Percentiles rank a stretch among this genome's conserved stretches.
phyloP scores from a whole-genome alignment of 1,140 invertebrate species.

The Lordiphosa collinella region DNA sequence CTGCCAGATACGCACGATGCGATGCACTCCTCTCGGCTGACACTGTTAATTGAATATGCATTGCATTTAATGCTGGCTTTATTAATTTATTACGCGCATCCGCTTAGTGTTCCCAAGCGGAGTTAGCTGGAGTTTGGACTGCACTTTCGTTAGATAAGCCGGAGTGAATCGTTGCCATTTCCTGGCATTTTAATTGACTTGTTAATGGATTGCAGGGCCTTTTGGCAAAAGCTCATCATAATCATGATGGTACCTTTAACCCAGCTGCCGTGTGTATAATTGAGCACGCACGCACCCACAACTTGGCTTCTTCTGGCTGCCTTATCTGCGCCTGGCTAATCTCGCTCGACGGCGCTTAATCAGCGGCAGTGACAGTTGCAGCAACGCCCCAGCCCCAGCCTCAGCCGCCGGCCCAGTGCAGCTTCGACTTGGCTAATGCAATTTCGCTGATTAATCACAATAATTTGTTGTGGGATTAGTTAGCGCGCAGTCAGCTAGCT shows the following conservation, averaged over 20 bases:
- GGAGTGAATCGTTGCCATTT: constrained; percentile 43
- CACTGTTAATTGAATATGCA: constrained; percentile 78
- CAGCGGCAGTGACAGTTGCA: constrained; percentile 66
- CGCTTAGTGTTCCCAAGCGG: constrained; percentile 51
- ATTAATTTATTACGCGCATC: constrained; percentile 79
- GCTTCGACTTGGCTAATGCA: constrained; percentile 57
- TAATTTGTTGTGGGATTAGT: constrained; percentile 75
- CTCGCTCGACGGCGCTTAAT: constrained; percentile 58
- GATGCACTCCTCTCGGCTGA: constrained; percentile 27
- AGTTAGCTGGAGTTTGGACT: constrained; percentile 7
- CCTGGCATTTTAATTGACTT: constrained; percentile 72
- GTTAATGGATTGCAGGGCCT: constrained; percentile 56
- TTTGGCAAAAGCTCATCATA: constrained; percentile 17
- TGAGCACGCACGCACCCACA: constrained; percentile 68
- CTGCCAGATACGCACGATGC: constrained; percentile 31
- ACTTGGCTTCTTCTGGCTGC: constrained; percentile 17
- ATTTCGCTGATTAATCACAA: constrained; percentile 75
- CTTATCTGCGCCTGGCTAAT: constrained; percentile 32
- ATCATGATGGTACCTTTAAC: constrained; percentile 30
- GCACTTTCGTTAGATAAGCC: constrained; percentile 16
- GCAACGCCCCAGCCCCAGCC: constrained; percentile 46
- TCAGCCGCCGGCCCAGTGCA: neutral
- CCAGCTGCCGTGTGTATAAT: constrained; percentile 46
- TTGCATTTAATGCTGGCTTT: constrained; percentile 71
- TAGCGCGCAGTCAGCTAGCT: constrained; percentile 31